Evolutionary conservation across 2,797 vertebrate genomes (phyloP), one percentile per base, ranked within the genome.

Genomic region (Selene dorsalis): DNA sequence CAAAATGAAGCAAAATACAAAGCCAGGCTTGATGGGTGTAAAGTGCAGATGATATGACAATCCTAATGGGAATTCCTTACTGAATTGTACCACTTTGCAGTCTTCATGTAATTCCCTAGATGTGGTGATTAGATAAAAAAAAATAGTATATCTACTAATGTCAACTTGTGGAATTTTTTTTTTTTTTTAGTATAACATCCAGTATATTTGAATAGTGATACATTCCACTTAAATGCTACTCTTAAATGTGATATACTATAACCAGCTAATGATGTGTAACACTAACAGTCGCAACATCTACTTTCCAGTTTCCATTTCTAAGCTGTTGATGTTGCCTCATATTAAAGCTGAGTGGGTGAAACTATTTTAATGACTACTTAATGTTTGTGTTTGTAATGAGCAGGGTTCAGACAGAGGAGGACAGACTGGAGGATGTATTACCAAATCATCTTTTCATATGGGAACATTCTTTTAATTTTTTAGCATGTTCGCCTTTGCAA

Each of bases 211-310:
- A 75, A 72, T 35, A 59, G 62, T 79, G 60, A 80, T 63, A 80
- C 88, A 92, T 91, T 92, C 91, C 91, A 53, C 58, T 57, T 47
- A 52, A 69, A 57, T 17, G 1, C n/a, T 73, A 55, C 76, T 87
- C 83, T 82, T 88, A 78, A 83, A 67, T 67, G 76, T 86, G 39
- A 69, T 72, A 61, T 67, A 75, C 18, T 63, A 32, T n/a, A 50
- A 61, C 18, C 69, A 80, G 48, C 63, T 73, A 45, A 66, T 18
- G 35, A 32, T 32, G 43, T 75, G 48, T 73, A 55, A 85, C 52
- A 28, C 62, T 78, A 84, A 77, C 58, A 71, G 66, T 73, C 14
- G 0, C 53, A 80, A 80, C 66, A 62, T 55, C 38, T 63, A 71
- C 68, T 38, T 43, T 61, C 55, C 43, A 50, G 52, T 71, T 76